These are phyloP conservation scores for Microctonus brassicae DNA, from an alignment of 2,888 invertebrate species.

Conservation along the genomic window DNA sequence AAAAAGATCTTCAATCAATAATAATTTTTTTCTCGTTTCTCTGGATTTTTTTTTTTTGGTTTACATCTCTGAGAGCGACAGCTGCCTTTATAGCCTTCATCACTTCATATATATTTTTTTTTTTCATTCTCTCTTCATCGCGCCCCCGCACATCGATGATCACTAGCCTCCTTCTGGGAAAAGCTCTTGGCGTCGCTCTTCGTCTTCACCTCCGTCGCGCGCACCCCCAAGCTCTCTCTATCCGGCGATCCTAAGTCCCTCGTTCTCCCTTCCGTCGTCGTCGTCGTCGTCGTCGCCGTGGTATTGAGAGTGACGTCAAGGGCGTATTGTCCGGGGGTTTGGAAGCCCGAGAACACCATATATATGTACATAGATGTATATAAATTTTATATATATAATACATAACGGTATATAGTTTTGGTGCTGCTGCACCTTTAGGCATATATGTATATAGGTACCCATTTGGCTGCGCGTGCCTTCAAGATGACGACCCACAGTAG, in stretches of 20 bases:
- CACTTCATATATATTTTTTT: slow-evolving; percentile 15
- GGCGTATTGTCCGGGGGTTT: slow-evolving; percentile 58
- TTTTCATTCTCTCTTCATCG: background rate
- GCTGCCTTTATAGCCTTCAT: slow-evolving; percentile 24
- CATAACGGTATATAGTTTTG: no score
- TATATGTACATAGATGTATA: slow-evolving; percentile 3
- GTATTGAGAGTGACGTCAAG: slow-evolving; percentile 61
- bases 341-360: slow-evolving; percentile 31
- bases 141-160: slow-evolving; percentile 33
- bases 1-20: background rate
- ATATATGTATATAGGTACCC: no score
- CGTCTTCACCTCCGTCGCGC: slow-evolving; percentile 28
- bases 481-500: background rate
- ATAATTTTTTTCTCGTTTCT: background rate
- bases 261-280: slow-evolving; percentile 45
- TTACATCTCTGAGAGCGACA: slow-evolving; percentile 13
- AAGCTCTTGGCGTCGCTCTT: slow-evolving; percentile 35
- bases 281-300: slow-evolving; percentile 53
- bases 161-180: slow-evolving; percentile 34
- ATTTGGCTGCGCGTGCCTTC: slow-evolving; percentile 14
- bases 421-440: slow-evolving; percentile 9
- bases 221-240: slow-evolving; percentile 36
- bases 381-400: no score
- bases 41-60: background rate
- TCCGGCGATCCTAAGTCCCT: slow-evolving; percentile 51